Conservation (phyloP, 2,797 vertebrate species). For the Sebastiscus tertius region DNA sequence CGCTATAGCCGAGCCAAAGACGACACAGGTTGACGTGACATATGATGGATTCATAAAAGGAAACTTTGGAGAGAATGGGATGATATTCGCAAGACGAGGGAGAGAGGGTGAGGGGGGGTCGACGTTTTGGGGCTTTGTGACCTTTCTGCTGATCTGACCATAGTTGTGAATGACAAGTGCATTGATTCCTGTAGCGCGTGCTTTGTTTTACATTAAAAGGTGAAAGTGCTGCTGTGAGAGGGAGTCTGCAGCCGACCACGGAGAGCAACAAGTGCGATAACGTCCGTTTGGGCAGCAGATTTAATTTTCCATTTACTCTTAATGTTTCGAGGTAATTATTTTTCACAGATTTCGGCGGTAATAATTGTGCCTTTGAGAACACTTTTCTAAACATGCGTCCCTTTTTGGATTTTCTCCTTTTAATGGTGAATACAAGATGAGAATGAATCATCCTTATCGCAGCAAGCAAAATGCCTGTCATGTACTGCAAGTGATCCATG, state of each 20-base stretch:
- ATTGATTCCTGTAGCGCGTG: slow-evolving; percentile 57
- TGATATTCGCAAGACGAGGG: neutral
- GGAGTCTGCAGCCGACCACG: neutral
- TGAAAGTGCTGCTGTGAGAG: slow-evolving; percentile 25
- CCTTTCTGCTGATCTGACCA: slow-evolving; percentile 76
- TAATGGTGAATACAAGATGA: neutral
- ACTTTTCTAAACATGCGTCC: neutral
- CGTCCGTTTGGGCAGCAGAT: neutral
- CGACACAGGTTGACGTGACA: slow-evolving; percentile 15
- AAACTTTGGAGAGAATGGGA: neutral
- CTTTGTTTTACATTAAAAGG: slow-evolving; percentile 68
- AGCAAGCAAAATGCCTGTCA: slow-evolving; percentile 34
- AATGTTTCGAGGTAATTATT: neutral
- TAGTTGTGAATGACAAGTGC: slow-evolving; percentile 76
- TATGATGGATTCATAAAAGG: slow-evolving; percentile 29
- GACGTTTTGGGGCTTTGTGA: slow-evolving; percentile 62
- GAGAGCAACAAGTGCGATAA: neutral
- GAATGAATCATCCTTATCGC: slow-evolving; percentile 44
- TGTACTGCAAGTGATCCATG: neutral
- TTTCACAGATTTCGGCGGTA: neutral
- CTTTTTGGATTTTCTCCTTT: neutral
- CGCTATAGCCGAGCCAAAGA: slow-evolving; percentile 6
- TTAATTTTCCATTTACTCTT: neutral
- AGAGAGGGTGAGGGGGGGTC: slow-evolving; percentile 31
- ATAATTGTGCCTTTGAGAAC: neutral